Conservation (phyloP, 2,888 invertebrate species). For the Drosophila pegasa region DNA sequence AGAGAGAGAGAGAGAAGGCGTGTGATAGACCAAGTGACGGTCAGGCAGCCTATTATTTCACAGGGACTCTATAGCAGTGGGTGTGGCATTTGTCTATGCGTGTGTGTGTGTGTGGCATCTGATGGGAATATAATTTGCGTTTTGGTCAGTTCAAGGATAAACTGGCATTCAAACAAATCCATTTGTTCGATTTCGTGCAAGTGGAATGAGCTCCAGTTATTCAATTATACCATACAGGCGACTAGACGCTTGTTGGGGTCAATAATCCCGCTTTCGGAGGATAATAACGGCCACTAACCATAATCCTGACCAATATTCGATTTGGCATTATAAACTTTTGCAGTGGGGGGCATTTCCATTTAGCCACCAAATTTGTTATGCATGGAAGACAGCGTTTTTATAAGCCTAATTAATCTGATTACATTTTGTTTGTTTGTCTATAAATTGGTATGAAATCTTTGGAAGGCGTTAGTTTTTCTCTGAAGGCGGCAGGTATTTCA, state of each 20-base stretch:
- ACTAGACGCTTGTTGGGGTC: background rate
- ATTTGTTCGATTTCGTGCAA: conserved; percentile 48
- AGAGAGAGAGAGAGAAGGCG: conserved; percentile 16
- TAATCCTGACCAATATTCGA: background rate
- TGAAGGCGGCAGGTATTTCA: too few relatives aligned
- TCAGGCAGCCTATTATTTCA: conserved; percentile 37
- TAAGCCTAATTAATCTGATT: background rate
- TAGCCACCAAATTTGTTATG: background rate
- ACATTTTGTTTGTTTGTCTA: background rate
- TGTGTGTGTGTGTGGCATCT: conserved; percentile 38
- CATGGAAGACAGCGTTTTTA: background rate
- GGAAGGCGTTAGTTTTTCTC: too few relatives aligned
- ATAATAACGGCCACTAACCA: background rate
- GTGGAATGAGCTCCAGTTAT: conserved; percentile 24
- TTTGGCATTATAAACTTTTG: background rate
- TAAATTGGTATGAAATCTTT: background rate
- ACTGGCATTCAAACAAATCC: conserved; percentile 51
- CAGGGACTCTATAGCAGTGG: conserved; percentile 21
- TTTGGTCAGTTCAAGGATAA: conserved; percentile 42
- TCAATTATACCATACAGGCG: conserved; percentile 18
- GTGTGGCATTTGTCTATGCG: conserved; percentile 13
- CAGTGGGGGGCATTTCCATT: background rate
- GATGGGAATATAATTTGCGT: conserved; percentile 64
- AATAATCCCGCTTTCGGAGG: conserved; percentile 6
- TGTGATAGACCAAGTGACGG: conserved; percentile 49